These are phyloP conservation scores for Amorpha juglandis DNA, from an alignment of 2,888 invertebrate species.

Conservation along the genomic window DNA sequence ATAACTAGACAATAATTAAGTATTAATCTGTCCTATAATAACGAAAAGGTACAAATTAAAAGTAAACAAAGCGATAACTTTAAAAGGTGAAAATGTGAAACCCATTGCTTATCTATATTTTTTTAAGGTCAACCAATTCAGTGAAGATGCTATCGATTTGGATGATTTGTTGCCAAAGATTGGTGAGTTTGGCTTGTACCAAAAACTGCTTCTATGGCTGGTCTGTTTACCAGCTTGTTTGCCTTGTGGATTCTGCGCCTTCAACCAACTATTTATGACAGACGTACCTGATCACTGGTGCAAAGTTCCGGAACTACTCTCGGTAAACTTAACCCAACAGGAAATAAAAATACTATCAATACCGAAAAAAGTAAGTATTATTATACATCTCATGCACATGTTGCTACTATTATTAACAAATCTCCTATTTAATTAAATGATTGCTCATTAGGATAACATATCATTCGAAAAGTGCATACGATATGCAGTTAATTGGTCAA, in stretches of 20 bases:
- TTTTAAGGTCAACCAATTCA: constrained; percentile 31
- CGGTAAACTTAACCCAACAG: constrained; percentile 79
- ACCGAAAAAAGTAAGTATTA: constrained; percentile 79
- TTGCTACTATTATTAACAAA: not conserved
- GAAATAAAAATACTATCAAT: constrained; percentile 87
- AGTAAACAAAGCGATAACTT: not conserved
- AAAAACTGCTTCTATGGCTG: constrained; percentile 92
- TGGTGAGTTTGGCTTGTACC: constrained; percentile 95
- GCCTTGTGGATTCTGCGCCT: constrained; percentile 95
- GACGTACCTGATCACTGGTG: constrained; percentile 95
- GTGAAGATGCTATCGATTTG: constrained; percentile 86
- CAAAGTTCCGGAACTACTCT: constrained; percentile 86
- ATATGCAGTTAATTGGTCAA: constrained; percentile 89
- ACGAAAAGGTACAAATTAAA: too few species aligned
- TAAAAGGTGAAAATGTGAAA: not conserved
- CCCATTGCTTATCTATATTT: too few species aligned
- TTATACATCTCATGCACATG: not conserved
- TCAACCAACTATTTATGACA: constrained; percentile 96
- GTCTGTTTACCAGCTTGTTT: constrained; percentile 95
- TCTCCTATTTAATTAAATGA: not conserved
- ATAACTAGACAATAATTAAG: too few species aligned
- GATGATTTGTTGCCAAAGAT: constrained; percentile 93
- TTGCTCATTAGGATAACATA: constrained; percentile 64
- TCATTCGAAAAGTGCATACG: constrained; percentile 88
- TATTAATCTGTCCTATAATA: too few species aligned